Conservation (phyloP, 2,113 vertebrate species). For the Elanoides forficatus region DNA sequence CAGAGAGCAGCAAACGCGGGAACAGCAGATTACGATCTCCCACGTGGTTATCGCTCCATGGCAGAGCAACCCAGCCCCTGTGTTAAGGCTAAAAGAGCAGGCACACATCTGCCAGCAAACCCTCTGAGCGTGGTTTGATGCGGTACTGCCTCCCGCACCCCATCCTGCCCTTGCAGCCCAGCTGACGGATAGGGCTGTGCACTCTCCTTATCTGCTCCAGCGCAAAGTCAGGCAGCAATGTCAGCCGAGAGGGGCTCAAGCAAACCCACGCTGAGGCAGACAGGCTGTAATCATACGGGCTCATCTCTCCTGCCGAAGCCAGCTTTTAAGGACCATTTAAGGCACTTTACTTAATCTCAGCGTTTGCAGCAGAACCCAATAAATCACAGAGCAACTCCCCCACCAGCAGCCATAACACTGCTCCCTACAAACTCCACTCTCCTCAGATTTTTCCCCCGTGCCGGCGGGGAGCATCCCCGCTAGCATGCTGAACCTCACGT, state of each 20-base stretch:
- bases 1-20: background rate
- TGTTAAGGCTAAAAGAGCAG: background rate
- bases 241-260: background rate
- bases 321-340: conserved; percentile 30
- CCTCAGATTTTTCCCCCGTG: background rate
- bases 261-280: background rate
- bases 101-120: background rate
- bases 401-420: fast-evolving
- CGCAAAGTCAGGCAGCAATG: fast-evolving
- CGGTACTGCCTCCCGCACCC: background rate
- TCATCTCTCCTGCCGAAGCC: background rate
- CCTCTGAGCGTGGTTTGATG: fast-evolving
- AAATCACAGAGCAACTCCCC: background rate
- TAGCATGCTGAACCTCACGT: fast-evolving
- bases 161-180: fast-evolving
- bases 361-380: background rate
- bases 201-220: background rate
- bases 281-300: background rate
- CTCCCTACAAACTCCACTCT: background rate
- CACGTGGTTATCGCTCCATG: fast-evolving
- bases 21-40: background rate
- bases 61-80: background rate
- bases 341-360: background rate
- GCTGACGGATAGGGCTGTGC: background rate
- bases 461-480: fast-evolving